Conservation (phyloP, 2,113 vertebrate genomes). For the Microcebus tavaratra region DNA sequence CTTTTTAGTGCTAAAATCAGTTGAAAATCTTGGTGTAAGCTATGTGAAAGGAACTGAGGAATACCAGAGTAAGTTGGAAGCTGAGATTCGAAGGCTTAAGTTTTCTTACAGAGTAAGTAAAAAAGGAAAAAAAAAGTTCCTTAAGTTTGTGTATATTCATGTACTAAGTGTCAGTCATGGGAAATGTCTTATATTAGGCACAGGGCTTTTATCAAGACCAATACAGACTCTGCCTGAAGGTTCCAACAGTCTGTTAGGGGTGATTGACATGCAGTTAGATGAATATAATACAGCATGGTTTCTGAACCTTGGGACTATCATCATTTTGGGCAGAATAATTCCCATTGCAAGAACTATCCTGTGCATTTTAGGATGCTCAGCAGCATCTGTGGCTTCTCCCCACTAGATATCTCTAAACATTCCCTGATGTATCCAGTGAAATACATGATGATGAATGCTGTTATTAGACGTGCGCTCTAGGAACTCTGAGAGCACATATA, state of each 20-base stretch:
- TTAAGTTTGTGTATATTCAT: neutral
- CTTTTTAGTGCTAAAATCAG: slow-evolving; percentile 91
- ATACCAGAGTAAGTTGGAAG: slow-evolving; percentile 86
- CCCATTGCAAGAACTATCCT: neutral
- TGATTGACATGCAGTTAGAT: neutral
- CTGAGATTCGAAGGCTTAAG: slow-evolving; percentile 86
- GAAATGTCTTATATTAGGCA: neutral
- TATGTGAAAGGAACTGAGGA: slow-evolving; percentile 79
- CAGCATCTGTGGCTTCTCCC: neutral
- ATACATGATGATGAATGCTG: neutral
- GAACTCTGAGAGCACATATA: neutral
- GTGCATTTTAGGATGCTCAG: neutral
- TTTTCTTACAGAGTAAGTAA: slow-evolving; percentile 90
- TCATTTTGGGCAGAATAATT: neutral
- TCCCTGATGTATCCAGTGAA: neutral
- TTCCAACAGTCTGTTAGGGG: neutral
- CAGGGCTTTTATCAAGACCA: neutral
- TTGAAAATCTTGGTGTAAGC: slow-evolving; percentile 95
- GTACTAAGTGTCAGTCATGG: neutral
- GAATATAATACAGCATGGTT: neutral
- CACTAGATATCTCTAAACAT: neutral
- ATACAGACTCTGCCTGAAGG: neutral
- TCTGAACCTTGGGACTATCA: neutral
- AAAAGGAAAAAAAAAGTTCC: neutral
- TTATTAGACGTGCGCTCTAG: neutral